Base-by-base conservation (phyloP, 2,113 vertebrate genomes). In the Platichthys flesus region DNA sequence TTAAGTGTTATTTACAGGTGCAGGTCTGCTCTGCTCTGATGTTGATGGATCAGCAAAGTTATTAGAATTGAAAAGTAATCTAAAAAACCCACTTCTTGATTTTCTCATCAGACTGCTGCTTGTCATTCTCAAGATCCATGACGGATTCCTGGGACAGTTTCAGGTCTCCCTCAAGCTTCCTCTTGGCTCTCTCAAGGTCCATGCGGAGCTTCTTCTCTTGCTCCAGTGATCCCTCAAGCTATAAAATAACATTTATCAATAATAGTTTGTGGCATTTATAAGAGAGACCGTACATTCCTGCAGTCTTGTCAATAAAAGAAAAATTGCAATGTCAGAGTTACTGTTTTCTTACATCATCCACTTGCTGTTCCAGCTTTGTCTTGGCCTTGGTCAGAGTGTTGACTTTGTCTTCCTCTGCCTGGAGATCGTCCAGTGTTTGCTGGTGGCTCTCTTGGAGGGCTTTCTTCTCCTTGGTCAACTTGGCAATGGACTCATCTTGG, bases 401-500 rank as follows among this genome's bases (percentile, higher is more conserved):
- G 91, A 94, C 94, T 91, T 96, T 96, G 92, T 96, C 95, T 71
- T 96, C 95, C 83, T 96, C 95, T 82, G 94, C 93, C 82, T 96
- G 95, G 12, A 96, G 93, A 76, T 96, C 95, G 90, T 96, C 95
- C 63, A 96, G 91, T 2, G 94, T 95, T 91, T 96, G 95, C 81
- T 96, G 95, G 56, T 96, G 95, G 37, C 90, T 88, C 87, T 96
- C 95, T 78, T 96, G 94, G 74, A 96, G 93, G 78, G 95, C 94
- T 86, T 96, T 96, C 91, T 96, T 97, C 83, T 97, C 96, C 65
- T 97, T 97, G 62, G 91, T 93, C 20, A 96, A 76, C 88, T 96
- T 96, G 60, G 94, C 93, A 12, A 96, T 93, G 10, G 55, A 62
- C 61, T 96, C 95, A 47, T 96, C 95, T 78, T 94, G 93, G 16